A percentile compares a stretch with the other conserved stretches of the same genome.
These are phyloP conservation scores for Drosophila yakuba DNA, from an alignment of 1,140 invertebrate genomes.

Conservation along the genomic window DNA sequence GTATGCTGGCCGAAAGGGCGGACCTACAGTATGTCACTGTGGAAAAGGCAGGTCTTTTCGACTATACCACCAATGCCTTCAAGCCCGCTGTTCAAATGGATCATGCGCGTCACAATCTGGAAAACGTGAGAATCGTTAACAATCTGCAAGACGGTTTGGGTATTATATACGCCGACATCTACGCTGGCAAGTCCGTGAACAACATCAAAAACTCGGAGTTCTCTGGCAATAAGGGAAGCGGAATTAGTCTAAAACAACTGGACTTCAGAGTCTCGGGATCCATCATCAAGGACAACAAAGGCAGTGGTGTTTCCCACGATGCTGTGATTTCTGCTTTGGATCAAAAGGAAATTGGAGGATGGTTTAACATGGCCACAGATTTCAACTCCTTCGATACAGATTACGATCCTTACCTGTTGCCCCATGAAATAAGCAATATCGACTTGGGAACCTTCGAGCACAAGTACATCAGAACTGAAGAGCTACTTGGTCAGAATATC, in stretches of 20 bases:
- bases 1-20: constrained; percentile 93
- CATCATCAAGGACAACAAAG: constrained; percentile 92
- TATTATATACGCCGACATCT: constrained; percentile 95
- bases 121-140: constrained; percentile 91
- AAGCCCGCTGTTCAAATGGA: constrained; percentile 98
- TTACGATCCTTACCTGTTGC: constrained; percentile 90
- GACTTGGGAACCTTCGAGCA: constrained; percentile 90
- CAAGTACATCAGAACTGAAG: constrained; percentile 91
- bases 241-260: constrained; percentile 94
- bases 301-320: constrained; percentile 96
- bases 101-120: constrained; percentile 96
- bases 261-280: constrained; percentile 92
- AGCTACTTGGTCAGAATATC: constrained; percentile 86
- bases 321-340: constrained; percentile 93
- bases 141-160: constrained; percentile 95
- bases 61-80: constrained; percentile 95
- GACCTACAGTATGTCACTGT: constrained; percentile 95
- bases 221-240: constrained; percentile 93
- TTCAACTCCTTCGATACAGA: constrained; percentile 88
- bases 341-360: constrained; percentile 96
- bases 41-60: constrained; percentile 96
- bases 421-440: constrained; percentile 87
- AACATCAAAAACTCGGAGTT: constrained; percentile 95
- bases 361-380: constrained; percentile 91
- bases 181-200: constrained; percentile 93